phyloP scores from a whole-genome alignment of 2,888 invertebrate species.

The Ichneumon xanthorius region DNA sequence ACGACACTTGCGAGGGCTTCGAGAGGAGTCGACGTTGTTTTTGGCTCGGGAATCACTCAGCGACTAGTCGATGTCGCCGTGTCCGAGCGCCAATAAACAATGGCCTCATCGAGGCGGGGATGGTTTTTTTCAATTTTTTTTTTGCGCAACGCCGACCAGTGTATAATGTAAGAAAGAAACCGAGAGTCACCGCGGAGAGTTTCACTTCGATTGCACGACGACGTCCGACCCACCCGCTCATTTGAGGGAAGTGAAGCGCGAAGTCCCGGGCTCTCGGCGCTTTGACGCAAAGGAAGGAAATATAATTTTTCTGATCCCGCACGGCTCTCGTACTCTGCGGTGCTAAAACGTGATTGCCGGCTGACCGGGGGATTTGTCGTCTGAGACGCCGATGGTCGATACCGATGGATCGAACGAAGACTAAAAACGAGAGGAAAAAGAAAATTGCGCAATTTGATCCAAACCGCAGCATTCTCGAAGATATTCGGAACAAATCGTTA shows the following conservation, averaged over 20 bases:
- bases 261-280: constrained; percentile 68
- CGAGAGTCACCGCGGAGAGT: constrained; percentile 63
- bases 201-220: constrained; percentile 70
- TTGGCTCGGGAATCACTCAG: constrained; percentile 62
- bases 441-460: constrained; percentile 38
- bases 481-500: constrained; percentile 54
- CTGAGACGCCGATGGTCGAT: constrained; percentile 30
- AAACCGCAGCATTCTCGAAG: constrained; percentile 3
- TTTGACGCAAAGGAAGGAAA: constrained; percentile 41
- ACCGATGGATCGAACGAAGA: constrained; percentile 11
- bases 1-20: neutral
- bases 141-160: constrained; percentile 75
- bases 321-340: constrained; percentile 28
- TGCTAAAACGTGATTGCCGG: constrained; percentile 34
- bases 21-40: constrained; percentile 41
- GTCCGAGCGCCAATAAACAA: constrained; percentile 77
- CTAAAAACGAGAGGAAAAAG: neutral
- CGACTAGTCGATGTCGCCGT: constrained; percentile 71
- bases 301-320: constrained; percentile 3
- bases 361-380: neutral
- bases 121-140: constrained; percentile 45
- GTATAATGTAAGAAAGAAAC: constrained; percentile 78
- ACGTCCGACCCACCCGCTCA: constrained; percentile 74
- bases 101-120: constrained; percentile 65
- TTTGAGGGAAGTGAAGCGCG: constrained; percentile 83